Conservation (phyloP, 2,797 vertebrate species). For the Coluber constrictor region DNA sequence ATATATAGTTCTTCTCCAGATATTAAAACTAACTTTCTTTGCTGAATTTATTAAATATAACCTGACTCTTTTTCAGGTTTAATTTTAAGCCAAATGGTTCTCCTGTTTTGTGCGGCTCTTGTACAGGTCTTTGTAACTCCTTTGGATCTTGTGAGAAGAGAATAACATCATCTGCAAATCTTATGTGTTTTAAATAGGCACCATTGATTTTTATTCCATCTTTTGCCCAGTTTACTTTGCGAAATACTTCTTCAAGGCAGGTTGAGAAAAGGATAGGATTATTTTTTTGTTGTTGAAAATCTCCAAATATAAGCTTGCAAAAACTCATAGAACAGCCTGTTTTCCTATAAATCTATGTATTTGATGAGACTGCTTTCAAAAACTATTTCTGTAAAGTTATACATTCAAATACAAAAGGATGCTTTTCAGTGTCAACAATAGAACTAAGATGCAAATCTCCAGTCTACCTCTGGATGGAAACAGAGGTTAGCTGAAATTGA, state of each 20-base stretch:
- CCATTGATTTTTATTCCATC: not conserved
- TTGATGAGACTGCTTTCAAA: not conserved
- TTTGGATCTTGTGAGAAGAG: not conserved
- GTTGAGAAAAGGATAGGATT: not conserved
- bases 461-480: not conserved
- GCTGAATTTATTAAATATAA: no score
- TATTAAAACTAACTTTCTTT: no score
- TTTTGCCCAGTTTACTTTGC: not conserved
- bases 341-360: not conserved
- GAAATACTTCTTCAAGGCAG: not conserved
- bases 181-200: not conserved
- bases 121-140: not conserved
- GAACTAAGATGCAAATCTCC: not conserved
- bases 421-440: not conserved
- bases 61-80: no score
- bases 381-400: not conserved
- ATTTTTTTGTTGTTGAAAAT: not conserved
- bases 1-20: no score
- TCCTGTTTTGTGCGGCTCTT: not conserved
- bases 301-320: not conserved
- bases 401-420: not conserved
- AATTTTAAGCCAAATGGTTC: no score
- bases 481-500: not conserved
- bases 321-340: not conserved
- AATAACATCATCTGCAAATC: not conserved